phyloP scores from a whole-genome alignment of 2,888 invertebrate genomes.

The Chydorus sphaericus region DNA sequence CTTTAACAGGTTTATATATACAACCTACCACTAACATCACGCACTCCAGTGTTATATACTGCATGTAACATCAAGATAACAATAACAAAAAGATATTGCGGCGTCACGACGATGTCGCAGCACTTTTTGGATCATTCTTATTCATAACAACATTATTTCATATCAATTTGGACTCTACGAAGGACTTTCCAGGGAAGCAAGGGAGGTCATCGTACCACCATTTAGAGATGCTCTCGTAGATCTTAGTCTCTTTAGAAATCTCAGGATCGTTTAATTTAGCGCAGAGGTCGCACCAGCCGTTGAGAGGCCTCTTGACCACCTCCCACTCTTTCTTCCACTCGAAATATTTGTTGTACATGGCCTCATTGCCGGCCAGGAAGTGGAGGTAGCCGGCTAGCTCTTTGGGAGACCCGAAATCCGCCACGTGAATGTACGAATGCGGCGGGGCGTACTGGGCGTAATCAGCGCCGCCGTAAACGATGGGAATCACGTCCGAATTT shows the following conservation, averaged over 20 bases:
- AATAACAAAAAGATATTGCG: no score
- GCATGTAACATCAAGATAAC: no score
- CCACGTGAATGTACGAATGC: conserved; percentile 23
- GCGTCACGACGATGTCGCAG: no score
- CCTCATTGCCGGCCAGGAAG: conserved; percentile 18
- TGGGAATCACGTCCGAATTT: conserved; percentile 22
- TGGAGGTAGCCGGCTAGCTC: conserved; percentile 20
- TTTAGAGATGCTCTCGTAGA: neutral
- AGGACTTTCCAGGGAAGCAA: neutral
- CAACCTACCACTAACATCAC: no score
- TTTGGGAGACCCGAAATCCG: conserved; percentile 21
- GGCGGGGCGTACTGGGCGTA: conserved; percentile 22
- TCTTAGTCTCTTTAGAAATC: neutral
- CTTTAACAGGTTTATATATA: no score
- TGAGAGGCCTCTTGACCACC: neutral
- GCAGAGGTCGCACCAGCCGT: conserved; percentile 10
- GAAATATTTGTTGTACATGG: conserved; percentile 19
- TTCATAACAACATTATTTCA: no score
- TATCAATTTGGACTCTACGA: no score
- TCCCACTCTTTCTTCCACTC: conserved; percentile 18
- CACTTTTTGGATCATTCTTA: no score
- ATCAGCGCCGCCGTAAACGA: conserved; percentile 23
- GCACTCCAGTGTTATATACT: no score
- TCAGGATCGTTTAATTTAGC: neutral
- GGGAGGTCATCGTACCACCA: conserved; percentile 3